Percentiles rank a stretch among this genome's conserved stretches.
phyloP scores from a whole-genome alignment of 1,140 invertebrate species.

The Tetraneura akinire region DNA sequence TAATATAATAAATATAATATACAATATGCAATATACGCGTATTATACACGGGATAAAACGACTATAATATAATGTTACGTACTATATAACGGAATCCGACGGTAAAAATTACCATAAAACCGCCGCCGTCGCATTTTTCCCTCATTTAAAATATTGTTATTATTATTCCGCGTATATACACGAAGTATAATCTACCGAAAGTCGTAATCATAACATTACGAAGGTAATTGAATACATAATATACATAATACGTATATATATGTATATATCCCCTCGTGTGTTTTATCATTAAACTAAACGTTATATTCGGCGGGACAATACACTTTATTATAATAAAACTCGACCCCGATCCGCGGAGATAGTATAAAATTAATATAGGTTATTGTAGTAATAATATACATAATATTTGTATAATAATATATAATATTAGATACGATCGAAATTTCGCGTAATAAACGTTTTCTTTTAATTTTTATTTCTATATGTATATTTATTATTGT shows the following conservation, averaged over 20 bases:
- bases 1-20: too few relatives aligned
- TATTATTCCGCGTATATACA: background rate
- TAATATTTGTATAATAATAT: too few relatives aligned
- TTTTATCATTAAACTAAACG: slow-evolving; percentile 6
- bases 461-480: too few relatives aligned
- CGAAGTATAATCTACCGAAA: too few relatives aligned
- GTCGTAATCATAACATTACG: slow-evolving; percentile 10
- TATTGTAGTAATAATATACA: background rate
- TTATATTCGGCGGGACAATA: background rate
- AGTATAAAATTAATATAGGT: too few relatives aligned
- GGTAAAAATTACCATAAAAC: background rate
- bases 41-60: background rate
- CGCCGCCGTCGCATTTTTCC: background rate
- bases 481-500: too few relatives aligned
- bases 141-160: slow-evolving; percentile 6
- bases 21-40: too few relatives aligned
- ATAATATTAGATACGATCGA: too few relatives aligned
- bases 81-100: background rate
- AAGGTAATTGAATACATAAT: background rate
- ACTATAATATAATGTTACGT: too few relatives aligned
- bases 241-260: too few relatives aligned
- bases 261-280: background rate
- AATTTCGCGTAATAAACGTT: too few relatives aligned
- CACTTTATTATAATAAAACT: background rate
- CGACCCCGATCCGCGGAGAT: background rate